Evolutionary conservation across 2,113 vertebrate genomes (phyloP), one percentile per base, ranked within the genome.

Genomic region (Tretioscincus oriximinensis): DNA sequence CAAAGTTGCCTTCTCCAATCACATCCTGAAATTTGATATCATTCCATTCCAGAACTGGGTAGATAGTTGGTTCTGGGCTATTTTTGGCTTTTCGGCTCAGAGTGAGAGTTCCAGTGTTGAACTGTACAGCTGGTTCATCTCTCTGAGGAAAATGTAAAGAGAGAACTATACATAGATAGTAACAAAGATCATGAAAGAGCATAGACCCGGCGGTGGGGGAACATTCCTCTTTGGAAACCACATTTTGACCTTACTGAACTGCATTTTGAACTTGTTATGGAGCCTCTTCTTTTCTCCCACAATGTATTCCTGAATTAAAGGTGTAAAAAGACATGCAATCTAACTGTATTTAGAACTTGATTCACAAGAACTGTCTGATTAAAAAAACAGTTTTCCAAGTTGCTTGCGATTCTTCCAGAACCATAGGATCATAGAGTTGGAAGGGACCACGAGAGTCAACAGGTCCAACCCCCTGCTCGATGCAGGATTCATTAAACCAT

Each of bases 1-100:
- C 96, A 67, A 97, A 97, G 88, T 97, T 97, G 35, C 97, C 97
- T 90, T 97, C 97, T 47, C 97, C 97, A 7, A 97, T 97, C 88
- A 97, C 96, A 81, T 97, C 97, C 93, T 97, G 95, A 94, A 97
- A 97, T 92, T 97, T 97, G 84, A 97, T 97, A 89, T 97, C 97
- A 76, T 95, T 96, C 97, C 97, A 97, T 81, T 97, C 96, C 69
- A 97, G 94, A 77, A 96, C 95, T 49, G 96, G 97, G 81, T 97
- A 97, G 81, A 96, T 95, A 63, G 96, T 95, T 31, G 95, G 95
- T 82, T 96, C 95, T 10, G 95, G 93, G 79, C 93, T 94, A 91
- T 93, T 96, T 81, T 96, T 96, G 60, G 94, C 90, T 91, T 97
- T 97, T 87, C 94, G 96, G 84, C 93, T 95, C 86, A 96, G 87